Base-by-base conservation (phyloP, 2,113 vertebrate species). In the Psilopsiagon aymara region DNA sequence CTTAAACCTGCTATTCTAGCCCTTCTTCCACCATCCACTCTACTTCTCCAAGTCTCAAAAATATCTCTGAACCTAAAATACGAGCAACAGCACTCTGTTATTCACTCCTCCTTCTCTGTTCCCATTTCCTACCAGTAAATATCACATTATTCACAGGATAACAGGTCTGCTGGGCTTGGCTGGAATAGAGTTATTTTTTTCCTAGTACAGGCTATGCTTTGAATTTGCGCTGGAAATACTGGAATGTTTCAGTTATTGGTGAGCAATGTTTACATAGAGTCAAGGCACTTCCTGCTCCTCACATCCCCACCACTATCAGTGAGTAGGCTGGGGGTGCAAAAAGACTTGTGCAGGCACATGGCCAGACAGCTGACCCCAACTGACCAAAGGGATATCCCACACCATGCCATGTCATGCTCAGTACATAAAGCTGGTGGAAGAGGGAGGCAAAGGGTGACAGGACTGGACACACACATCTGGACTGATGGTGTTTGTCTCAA, bases 31-130 rank as follows among this genome's bases (percentile, higher is more conserved):
- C 8, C 33, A 55, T 16, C 17, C 9, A 31, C 6, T 33, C 35
- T 20, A 37, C 17, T 46, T 88, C 7, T 80, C 4, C 33, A 46
- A 27, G 19, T 55, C 33, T 73, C 52, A 76, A 17, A 92, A 85
- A 57, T 33, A 49, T 4, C 17, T 67, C 24, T 68, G 62, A 11
- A n/a, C 17, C 28, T 3, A 37, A 64, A 86, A 53, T 47, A n/a
- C 9, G 10, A 33, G 21, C 9, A 67, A 49, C 0, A 3, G 17
- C 31, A 49, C 13, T 37, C 25, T 2, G 1, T 44, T 60, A 1
- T 41, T 69, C 53, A 47, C 8, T 5, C 4, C 12, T 79, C 19
- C 15, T 80, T 35, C 39, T 71, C 27, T 29, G 52, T 55, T n/a
- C 28, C 13, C 20, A 5, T 60, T 51, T 7, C 60, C 47, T 60